Evolutionary conservation across 2,113 vertebrate species (phyloP), one percentile per base, ranked within the genome.

Genomic region (Heloderma charlesbogerti): DNA sequence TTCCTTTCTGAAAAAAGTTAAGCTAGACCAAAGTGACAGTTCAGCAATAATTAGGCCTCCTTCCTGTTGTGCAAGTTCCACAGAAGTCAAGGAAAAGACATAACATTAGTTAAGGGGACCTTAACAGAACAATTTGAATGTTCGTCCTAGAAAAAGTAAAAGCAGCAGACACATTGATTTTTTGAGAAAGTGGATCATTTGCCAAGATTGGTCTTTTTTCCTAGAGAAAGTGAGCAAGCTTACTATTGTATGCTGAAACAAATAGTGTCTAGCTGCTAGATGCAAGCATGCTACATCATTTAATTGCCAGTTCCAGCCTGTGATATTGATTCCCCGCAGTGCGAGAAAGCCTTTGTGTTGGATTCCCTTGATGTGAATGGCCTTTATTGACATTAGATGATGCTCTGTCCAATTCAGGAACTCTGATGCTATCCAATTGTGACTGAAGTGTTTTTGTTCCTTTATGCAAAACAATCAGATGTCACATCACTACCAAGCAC

Each of bases 181-280:
- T 91, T 66, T 18, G 15, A 16, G 57, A 29, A 72, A 45, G 27
- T 27, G 12, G 67, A 43, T 81, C 37, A 69, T 90, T 86, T 78
- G 84, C 43, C 63, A 86, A 67, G 34, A 87, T 18, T 89, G 74
- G 82, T 40, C 63, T 57, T 94, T 20, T 80, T 43, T 71, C 22
- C 67, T 86, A 84, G 93, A 95, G 90, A 89, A 90, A 67, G 82
- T 29, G 92, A 75, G n/a, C 34, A 43, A 69, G 20, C 83, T 92
- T 86, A 92, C 81, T 80, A 95, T 92, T 88, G 92, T 84, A 81
- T 93, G 86, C 77, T 94, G 91, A 95, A 95, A 86, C 43, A 77
- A 91, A 75, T 57, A 93, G 91, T 84, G 88, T 34, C 37, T 57
- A 86, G 31, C 88, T 87, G 92, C 86, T 91, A 75, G 69, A 95